Base-by-base conservation (phyloP, 1,140 invertebrate species). In the Charaxes varanes region DNA sequence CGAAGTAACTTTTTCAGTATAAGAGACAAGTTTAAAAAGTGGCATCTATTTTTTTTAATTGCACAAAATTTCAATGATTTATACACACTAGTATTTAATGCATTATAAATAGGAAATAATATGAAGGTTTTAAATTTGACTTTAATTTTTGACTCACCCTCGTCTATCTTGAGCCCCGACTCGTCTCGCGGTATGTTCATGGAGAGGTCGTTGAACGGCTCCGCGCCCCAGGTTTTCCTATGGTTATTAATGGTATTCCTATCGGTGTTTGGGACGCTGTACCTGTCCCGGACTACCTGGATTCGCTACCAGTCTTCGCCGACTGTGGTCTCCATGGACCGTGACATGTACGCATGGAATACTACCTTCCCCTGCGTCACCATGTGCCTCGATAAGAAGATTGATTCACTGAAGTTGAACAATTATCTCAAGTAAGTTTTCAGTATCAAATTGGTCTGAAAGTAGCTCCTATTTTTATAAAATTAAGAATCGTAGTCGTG, bases 131-230 rank as follows among this genome's bases (percentile, higher is more conserved):
- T 2, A 22, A 38, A 12, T n/a, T n/a, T n/a, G n/a, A n/a, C n/a
- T n/a, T 46, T 6, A 11, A 34, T 13, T 13, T 51, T 60, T 60
- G 10, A 44, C 67, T 70, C 84, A 90, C 89, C 90, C 65, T 89
- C 87, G 79, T 95, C 94, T 27, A 95, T 86, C 78, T 94, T 94
- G 5, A 94, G 83, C 16, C 92, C 92, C 26, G 89, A 90, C 62
- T 96, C 94, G 66, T 96, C 94, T 36, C 86, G 85, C 0, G 92
- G 89, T 60, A 98, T 95, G 71, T 98, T 98, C 10, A 90, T 88
- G 0, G 95, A 96, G 44, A 98, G 93, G 30, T 88, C 87, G 1
- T 84, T 85, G 73, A 97, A 97, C 0, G 89, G 90, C 49, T 92
- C 90, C 12, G 94, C 94, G 2, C 95, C 95, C 90, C 94, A 94